Evolutionary conservation across 2,797 vertebrate genomes (phyloP).

Genomic region (Heteromormyrus szaboi): DNA sequence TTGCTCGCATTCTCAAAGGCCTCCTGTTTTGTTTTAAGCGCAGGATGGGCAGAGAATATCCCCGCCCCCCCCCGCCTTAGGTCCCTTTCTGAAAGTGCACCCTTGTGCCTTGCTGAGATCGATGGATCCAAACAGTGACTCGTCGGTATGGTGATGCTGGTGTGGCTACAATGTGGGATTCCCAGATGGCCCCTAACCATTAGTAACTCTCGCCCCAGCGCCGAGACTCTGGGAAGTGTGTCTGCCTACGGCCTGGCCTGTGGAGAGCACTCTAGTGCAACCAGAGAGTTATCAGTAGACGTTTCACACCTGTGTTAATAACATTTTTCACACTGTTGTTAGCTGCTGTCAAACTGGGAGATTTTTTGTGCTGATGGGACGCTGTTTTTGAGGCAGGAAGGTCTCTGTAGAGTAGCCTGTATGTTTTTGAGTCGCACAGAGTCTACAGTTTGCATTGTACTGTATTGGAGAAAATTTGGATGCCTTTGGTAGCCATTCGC

Average conservation of each 20-base stretch:
- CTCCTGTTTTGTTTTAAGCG: slow-evolving; percentile 24
- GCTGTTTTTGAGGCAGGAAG: neutral
- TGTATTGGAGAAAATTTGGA: neutral
- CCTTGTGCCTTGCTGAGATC: neutral
- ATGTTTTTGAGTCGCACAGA: neutral
- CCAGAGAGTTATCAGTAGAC: neutral
- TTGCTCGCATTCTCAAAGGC: slow-evolving; percentile 15
- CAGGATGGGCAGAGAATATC: neutral
- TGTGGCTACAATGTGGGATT: neutral
- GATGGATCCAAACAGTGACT: neutral
- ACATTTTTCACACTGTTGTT: neutral
- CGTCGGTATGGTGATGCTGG: neutral
- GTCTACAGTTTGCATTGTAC: neutral
- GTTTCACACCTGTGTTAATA: neutral
- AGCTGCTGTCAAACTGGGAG: neutral
- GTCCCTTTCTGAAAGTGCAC: neutral
- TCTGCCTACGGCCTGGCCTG: no score
- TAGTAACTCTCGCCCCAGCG: neutral
- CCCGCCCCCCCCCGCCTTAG: neutral
- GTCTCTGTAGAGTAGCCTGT: neutral
- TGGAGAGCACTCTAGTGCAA: neutral
- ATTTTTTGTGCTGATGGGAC: neutral
- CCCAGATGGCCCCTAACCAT: neutral
- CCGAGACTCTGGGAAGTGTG: neutral
- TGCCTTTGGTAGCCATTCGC: neutral